Evolutionary conservation across 2,888 invertebrate species (phyloP).

Genomic region (Diplolepis rosae): DNA sequence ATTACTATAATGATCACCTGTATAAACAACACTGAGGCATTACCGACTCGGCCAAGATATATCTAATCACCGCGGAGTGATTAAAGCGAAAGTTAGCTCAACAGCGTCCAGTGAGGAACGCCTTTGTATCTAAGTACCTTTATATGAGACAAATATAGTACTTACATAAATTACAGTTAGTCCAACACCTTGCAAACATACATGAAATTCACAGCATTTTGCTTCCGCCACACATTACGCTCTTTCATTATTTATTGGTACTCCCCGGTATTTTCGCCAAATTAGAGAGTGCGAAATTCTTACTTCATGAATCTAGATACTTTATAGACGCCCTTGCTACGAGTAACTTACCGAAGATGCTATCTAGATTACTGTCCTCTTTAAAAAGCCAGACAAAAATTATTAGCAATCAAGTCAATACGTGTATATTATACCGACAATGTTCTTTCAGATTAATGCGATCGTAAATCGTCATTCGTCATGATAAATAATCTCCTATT

Average conservation of each 20-base stretch:
- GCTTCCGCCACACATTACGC: constrained; percentile 34
- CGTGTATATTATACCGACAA: background rate
- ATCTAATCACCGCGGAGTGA: constrained; percentile 48
- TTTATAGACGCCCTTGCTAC: background rate
- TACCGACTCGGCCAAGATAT: constrained; percentile 40
- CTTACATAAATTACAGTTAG: constrained; percentile 46
- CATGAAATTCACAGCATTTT: constrained; percentile 34
- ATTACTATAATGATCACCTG: constrained; percentile 57
- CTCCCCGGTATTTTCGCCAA: no score
- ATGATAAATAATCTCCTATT: background rate
- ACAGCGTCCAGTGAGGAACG: background rate
- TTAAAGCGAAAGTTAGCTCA: constrained; percentile 49
- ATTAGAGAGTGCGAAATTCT: background rate
- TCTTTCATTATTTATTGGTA: constrained; percentile 13
- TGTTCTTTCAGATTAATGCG: background rate
- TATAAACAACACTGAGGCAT: constrained; percentile 51
- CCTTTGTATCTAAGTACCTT: background rate
- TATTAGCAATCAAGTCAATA: background rate
- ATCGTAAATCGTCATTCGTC: background rate
- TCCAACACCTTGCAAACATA: constrained; percentile 47
- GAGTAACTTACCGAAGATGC: no score
- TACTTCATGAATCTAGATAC: background rate
- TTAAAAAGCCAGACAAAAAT: background rate
- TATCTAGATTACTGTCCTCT: background rate
- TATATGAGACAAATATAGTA: constrained; percentile 27